Evolutionary conservation across 2,888 invertebrate genomes (phyloP), one percentile per base, ranked within the genome.

Genomic region (Phania funesta): DNA sequence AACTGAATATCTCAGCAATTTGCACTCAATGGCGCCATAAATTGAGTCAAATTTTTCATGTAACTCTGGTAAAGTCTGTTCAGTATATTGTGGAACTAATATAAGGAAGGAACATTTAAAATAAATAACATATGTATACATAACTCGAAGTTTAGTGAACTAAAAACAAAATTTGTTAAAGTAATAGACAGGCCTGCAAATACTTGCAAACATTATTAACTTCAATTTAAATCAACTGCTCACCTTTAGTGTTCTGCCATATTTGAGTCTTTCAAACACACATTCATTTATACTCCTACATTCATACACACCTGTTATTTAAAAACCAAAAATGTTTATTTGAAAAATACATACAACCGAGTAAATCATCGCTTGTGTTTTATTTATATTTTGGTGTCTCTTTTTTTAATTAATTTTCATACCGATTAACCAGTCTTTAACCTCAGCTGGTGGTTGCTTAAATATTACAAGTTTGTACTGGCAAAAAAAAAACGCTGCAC

Each of bases 351-450:
- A n/a, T n/a, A n/a, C n/a, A n/a, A n/a, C n/a, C n/a, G n/a, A n/a
- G n/a, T n/a, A n/a, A n/a, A 11, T 38, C 11, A 38, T 3, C n/a
- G 9, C 9, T 38, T 38, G 11, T 32, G n/a, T 38, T 38, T 38
- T 32, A n/a, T 50, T 3, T 32, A n/a, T 56, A 46, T 32, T 46
- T 29, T 6, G 67, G 6, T 58, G 9, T 46, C 20, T 60, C 20
- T 18, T 26, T 44, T 67, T 70, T 56, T 71, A 76, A 76, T 76
- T 80, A 76, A 71, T 71, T 60, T 71, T 76, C 60, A 60, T 65
- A 80, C 58, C 64, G 50, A 75, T 75, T 58, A 64, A 64, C 48
- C 68, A 75, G 64, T 70, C 70, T 80, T 56, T 62, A 64, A 48
- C 54, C 70, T 38, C 64, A 56, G 71, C 38, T 71, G 64, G 78